A percentile compares a stretch with the other conserved stretches of the same genome.
Conservation (phyloP, 2,797 vertebrate species). For the Orientallactaga sibirica region DNA sequence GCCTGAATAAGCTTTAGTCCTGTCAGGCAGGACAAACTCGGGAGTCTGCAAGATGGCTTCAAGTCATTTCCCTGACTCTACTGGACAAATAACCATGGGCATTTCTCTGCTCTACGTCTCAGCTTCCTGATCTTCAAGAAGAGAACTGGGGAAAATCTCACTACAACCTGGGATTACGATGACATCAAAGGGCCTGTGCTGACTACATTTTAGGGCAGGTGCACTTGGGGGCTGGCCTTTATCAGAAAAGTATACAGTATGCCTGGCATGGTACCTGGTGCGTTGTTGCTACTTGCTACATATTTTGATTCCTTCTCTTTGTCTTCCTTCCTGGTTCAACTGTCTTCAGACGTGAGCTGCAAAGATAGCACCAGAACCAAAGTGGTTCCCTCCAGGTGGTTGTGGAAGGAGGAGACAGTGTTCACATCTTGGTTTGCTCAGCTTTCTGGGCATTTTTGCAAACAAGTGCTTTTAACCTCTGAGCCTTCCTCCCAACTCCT, state of each 20-base stretch:
- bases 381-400: slow-evolving; percentile 66
- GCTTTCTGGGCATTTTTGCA: slow-evolving; percentile 77
- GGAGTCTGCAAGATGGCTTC: neutral
- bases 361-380: slow-evolving; percentile 74
- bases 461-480: too few relatives aligned
- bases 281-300: neutral
- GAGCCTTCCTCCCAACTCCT: too few relatives aligned
- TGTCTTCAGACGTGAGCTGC: slow-evolving; percentile 4
- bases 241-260: neutral
- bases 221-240: neutral
- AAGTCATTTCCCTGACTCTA: neutral
- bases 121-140: neutral
- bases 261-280: neutral
- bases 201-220: neutral
- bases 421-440: slow-evolving; percentile 62
- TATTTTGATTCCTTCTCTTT: neutral
- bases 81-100: neutral
- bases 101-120: neutral
- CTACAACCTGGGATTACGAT: neutral
- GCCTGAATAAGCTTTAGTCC: slow-evolving; percentile 63
- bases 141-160: neutral
- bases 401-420: slow-evolving; percentile 67
- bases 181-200: too few relatives aligned
- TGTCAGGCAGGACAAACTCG: neutral
- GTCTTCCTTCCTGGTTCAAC: slow-evolving; percentile 70